Conservation (phyloP, 2,888 invertebrate genomes). For the Polymixis flavicincta region DNA sequence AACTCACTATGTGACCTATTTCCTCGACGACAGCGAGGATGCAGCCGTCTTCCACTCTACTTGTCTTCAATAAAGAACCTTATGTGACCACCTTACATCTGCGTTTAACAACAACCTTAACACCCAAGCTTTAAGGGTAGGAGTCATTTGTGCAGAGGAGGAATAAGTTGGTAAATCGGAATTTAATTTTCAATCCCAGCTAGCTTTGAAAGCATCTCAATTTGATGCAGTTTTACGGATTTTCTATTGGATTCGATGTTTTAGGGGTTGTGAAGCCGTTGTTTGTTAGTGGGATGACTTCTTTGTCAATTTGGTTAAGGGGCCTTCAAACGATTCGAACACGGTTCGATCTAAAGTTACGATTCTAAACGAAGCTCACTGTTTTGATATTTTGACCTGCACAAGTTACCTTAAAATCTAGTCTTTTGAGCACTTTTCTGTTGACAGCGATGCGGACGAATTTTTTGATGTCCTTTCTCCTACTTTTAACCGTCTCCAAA, state of each 20-base stretch:
- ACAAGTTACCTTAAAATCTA: no score
- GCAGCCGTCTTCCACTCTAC: conserved; percentile 57
- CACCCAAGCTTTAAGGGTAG: rapidly evolving
- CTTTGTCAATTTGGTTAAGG: not conserved
- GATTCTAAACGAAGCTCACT: not conserved
- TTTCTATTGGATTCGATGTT: conserved; percentile 33
- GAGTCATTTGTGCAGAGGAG: not conserved
- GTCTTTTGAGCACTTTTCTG: no score
- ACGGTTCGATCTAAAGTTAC: not conserved
- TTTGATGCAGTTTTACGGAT: conserved; percentile 57
- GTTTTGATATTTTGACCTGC: no score
- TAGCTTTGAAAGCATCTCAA: conserved; percentile 53
- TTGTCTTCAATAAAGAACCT: conserved; percentile 61
- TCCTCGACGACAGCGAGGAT: conserved; percentile 48
- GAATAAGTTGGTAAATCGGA: conserved; percentile 37
- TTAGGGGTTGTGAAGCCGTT: conserved; percentile 24
- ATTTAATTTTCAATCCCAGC: conserved; percentile 60
- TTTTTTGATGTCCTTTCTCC: no score
- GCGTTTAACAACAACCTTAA: conserved; percentile 30
- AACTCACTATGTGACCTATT: conserved; percentile 52
- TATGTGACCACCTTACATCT: conserved; percentile 11
- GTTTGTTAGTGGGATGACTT: not conserved
- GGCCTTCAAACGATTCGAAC: no score
- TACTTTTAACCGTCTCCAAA: no score
- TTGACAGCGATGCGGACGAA: no score